Evolutionary conservation across 1,140 invertebrate species (phyloP).

Genomic region (Sycophaga agraensis): DNA sequence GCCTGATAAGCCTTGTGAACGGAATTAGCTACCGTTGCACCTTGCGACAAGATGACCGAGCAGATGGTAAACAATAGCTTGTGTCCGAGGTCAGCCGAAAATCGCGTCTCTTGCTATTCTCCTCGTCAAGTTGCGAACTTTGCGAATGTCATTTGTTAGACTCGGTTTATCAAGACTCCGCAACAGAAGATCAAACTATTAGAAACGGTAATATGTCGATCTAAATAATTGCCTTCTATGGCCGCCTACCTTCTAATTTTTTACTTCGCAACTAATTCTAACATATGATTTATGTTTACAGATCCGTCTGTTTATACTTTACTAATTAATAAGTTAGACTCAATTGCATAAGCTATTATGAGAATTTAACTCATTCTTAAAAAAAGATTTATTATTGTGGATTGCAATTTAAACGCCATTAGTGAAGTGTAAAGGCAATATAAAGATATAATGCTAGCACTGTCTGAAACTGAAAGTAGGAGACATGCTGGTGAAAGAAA

Average conservation of each 20-base stretch:
- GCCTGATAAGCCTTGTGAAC: neutral
- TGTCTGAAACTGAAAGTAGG: conserved; percentile 19
- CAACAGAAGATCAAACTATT: neutral
- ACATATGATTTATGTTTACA: conserved; percentile 12
- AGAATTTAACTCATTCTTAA: too few relatives aligned
- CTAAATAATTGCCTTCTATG: neutral
- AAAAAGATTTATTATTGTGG: too few relatives aligned
- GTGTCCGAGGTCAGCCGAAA: neutral
- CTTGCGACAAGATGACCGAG: neutral
- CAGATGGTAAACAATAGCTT: neutral
- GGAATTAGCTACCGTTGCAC: neutral
- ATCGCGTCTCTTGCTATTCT: neutral
- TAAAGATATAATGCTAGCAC: conserved; percentile 9
- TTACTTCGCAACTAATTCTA: neutral
- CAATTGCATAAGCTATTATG: too few relatives aligned
- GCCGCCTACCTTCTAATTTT: neutral
- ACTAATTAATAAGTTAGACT: too few relatives aligned
- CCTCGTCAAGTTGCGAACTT: neutral
- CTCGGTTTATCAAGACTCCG: neutral
- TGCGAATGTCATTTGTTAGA: neutral
- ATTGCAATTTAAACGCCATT: neutral
- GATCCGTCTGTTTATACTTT: too few relatives aligned
- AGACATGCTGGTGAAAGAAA: conserved; percentile 16
- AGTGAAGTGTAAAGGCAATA: neutral
- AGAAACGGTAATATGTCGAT: neutral